Evolutionary conservation across 2,888 invertebrate species (phyloP), one percentile per base, ranked within the genome.

Genomic region (Agonopterix arenella): DNA sequence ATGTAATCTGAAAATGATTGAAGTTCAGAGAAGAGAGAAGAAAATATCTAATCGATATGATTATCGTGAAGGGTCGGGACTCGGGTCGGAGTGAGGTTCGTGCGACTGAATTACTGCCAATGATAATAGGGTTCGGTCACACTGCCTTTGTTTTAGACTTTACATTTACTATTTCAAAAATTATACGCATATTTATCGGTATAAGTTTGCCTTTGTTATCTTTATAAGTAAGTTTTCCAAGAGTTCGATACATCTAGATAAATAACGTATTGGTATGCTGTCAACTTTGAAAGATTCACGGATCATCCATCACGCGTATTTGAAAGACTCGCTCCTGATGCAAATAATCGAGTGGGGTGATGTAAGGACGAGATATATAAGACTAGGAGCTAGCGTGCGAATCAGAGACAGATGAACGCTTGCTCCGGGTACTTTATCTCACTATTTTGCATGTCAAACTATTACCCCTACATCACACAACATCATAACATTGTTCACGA

Each of bases 391-490:
- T 28, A 53, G 55, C 57, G 56, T 56, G 56, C 64, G 61, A 60
- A 62, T 64, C 60, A 62, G 62, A 59, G 61, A 61, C 70, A 69
- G 75, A 73, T 74, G 72, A 78, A 75, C n/a, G 70, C 71, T 68
- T 62, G 60, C 58, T 57, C 61, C 60, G 62, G 58, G 66, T 70
- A 7, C 28, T 28, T 56, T 57, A 54, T 65, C 79, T 77, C 77
- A 67, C 66, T 70, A 76, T 76, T 83, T 81, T 83, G 76, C 81
- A 83, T 83, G 74, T 76, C 77, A 77, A 80, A 83, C 83, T 83
- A 84, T 84, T 82, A 80, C 80, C 78, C 75, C 75, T 47, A 40
- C 49, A 50, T 63, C 55, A 67, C 69, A 66, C 70, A 43, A 47
- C 47, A 57, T 52, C 54, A 54, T 53, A 61, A 79, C 73, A 74